These are phyloP conservation scores for Mnemiopsis leidyi DNA, from an alignment of 37 sponge, comb jelly and placozoan genomes.

Conservation along the genomic window DNA sequence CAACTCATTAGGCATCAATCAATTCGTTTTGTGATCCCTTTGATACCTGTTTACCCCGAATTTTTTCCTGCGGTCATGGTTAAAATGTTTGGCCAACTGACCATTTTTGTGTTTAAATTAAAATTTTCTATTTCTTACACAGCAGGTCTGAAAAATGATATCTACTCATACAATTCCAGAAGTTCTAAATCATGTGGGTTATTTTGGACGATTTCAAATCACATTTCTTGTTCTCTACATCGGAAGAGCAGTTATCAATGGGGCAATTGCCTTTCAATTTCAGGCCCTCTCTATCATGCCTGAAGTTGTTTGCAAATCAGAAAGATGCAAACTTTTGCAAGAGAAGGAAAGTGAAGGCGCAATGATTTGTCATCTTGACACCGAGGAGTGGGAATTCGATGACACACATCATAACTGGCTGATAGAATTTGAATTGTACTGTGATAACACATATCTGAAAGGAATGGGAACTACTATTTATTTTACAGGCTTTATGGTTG, in stretches of 20 bases:
- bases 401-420: neutral
- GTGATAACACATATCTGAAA: slow-evolving; percentile 26
- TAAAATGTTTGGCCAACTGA: too few species aligned
- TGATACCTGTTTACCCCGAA: too few species aligned
- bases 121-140: neutral
- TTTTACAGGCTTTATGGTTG: slow-evolving; percentile 25
- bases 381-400: neutral
- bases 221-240: neutral
- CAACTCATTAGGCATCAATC: too few species aligned
- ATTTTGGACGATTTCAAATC: neutral
- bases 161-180: neutral
- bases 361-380: neutral
- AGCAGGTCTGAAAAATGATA: too few species aligned
- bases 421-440: slow-evolving; percentile 44
- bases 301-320: neutral
- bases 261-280: neutral
- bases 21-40: too few species aligned
- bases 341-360: neutral
- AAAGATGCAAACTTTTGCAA: neutral
- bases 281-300: neutral
- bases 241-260: neutral
- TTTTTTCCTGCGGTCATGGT: too few species aligned
- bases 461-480: slow-evolving; percentile 21
- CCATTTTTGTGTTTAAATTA: too few species aligned
- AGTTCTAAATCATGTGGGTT: neutral